Evolutionary conservation across 2,113 vertebrate genomes (phyloP), one percentile per base, ranked within the genome.

Genomic region (Nettapus auritus): DNA sequence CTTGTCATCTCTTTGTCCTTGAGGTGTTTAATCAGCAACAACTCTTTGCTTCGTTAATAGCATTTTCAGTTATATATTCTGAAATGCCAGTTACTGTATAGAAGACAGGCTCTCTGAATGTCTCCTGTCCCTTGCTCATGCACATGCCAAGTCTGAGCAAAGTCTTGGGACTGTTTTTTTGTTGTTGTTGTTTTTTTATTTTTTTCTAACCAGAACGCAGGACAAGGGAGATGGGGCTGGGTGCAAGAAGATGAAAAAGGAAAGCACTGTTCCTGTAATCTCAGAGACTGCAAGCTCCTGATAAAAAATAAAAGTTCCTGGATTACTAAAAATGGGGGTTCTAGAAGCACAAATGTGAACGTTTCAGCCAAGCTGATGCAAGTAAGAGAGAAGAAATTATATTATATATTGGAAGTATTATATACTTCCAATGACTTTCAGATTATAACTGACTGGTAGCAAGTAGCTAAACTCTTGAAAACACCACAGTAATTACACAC

Each of bases 21-120:
- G 95, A 97, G 97, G 97, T 97, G 96, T 98, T 98, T 98, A 98
- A 98, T 98, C 97, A 94, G 97, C 44, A 25, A 71, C 59, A 89
- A 93, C 90, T 97, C 96, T 96, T 79, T 83, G 70, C 94, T 86
- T 26, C 2, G 21, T 91, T 96, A 96, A 96, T 97, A 97, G 78
- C 78, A 53, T 86, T 82, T 86, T 84, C 92, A 77, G 52, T 50
- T 90, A 89, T 77, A 40, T 38, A 88, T 78, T 4, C 57, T 11
- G 33, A 89, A 96, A 92, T 88, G 66, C 75, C 82, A 88, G 70
- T 69, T 76, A 68, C n/a, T 20, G 66, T n/a, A 38, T 6, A 13
- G 83, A 29, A 84, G 44, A 23, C 11, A 40, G n/a, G 23, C 21
- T 28, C 5, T 15, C 31, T 29, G 75, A 69, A 86, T 33, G 44